Conservation (phyloP, 1,140 invertebrate genomes). For the Thaumatotibia leucotreta region DNA sequence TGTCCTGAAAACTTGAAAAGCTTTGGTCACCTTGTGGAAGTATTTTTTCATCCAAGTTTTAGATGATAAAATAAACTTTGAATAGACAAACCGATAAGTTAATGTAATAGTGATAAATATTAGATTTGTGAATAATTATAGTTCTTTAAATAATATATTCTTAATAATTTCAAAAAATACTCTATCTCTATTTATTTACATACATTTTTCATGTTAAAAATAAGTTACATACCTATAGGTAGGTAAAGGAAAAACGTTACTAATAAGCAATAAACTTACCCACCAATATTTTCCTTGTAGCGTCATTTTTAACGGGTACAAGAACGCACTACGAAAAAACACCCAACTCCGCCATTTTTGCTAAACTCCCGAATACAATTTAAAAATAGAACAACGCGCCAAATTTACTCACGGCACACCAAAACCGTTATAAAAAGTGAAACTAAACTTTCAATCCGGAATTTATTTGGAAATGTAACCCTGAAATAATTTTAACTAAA, state of each 20-base stretch:
- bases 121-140: too few species aligned
- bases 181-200: too few species aligned
- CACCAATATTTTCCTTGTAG: not conserved
- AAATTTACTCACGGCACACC: not conserved
- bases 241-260: not conserved
- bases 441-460: not conserved
- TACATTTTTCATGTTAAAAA: too few species aligned
- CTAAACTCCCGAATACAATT: not conserved
- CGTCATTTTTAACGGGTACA: not conserved
- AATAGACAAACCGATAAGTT: too few species aligned
- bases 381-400: slow-evolving; percentile 10
- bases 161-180: too few species aligned
- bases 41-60: too few species aligned
- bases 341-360: slow-evolving; percentile 13
- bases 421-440: not conserved
- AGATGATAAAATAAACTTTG: too few species aligned
- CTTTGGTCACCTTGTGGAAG: too few species aligned
- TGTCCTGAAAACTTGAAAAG: too few species aligned
- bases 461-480: not conserved
- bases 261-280: not conserved
- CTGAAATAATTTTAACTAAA: not conserved
- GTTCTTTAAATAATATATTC: too few species aligned
- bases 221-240: too few species aligned
- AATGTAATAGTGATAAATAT: too few species aligned
- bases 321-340: slow-evolving; percentile 10